These are phyloP conservation scores for Eumacrocentrus americanus DNA, from an alignment of 2,888 invertebrate genomes.

Conservation along the genomic window DNA sequence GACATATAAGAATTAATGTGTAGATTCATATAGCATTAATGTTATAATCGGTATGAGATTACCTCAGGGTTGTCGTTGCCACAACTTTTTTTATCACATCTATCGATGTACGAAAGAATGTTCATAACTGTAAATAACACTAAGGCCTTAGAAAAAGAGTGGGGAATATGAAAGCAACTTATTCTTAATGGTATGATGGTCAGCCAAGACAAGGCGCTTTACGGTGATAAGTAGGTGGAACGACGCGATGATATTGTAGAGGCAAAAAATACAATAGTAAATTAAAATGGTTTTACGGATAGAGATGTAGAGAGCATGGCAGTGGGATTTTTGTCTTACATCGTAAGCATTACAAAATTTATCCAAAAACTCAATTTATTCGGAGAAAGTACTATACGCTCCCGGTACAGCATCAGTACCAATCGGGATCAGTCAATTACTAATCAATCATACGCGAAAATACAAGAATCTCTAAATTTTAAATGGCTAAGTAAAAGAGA, in stretches of 20 bases:
- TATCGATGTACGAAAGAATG: constrained; percentile 37
- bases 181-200: constrained; percentile 8
- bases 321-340: no score
- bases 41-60: constrained; percentile 24
- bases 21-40: not conserved
- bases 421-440: no score
- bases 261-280: constrained; percentile 14
- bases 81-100: constrained; percentile 30
- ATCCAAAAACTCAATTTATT: no score
- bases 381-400: no score
- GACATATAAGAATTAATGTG: no score
- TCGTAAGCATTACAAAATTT: no score
- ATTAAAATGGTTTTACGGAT: constrained; percentile 9
- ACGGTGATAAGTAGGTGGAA: no score
- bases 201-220: no score
- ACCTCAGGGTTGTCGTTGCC: constrained; percentile 35
- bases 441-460: no score
- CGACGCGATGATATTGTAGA: no score
- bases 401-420: no score
- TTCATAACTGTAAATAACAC: constrained; percentile 50
- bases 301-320: not conserved
- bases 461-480: no score
- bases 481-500: not conserved
- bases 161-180: constrained; percentile 14
- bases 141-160: constrained; percentile 43